Evolutionary conservation across 2,113 vertebrate genomes (phyloP).

Genomic region (Elephas maximus): DNA sequence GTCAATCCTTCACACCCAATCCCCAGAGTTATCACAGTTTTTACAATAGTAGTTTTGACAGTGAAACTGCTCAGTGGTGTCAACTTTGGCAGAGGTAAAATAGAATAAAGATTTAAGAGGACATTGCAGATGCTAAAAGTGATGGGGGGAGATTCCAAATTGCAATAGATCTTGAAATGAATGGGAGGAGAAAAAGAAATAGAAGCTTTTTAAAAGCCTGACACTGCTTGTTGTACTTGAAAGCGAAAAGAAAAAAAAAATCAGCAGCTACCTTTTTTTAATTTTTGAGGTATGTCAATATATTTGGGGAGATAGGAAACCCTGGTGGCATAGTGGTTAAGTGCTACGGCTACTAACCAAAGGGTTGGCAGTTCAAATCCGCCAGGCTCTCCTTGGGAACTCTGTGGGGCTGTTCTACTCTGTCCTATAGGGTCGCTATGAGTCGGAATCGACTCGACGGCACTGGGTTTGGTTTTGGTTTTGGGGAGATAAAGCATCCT

Average conservation of each 20-base stretch:
- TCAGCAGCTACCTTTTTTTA: background rate
- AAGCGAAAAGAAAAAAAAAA: background rate
- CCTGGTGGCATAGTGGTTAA: no score
- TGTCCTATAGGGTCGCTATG: no score
- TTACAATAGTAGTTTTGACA: conserved; percentile 34
- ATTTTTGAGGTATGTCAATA: background rate
- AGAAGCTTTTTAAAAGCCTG: background rate
- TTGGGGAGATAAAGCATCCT: background rate
- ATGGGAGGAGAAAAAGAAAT: background rate
- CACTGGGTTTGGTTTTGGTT: background rate
- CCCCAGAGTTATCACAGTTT: background rate
- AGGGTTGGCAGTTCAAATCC: no score
- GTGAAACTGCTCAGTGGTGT: background rate
- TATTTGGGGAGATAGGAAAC: background rate
- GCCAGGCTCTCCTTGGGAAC: no score
- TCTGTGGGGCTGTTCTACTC: no score
- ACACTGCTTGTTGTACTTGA: background rate
- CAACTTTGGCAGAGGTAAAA: background rate
- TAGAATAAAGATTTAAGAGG: conserved; percentile 52
- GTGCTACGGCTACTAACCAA: no score
- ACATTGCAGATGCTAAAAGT: conserved; percentile 6
- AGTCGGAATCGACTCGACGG: no score
- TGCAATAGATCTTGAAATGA: background rate
- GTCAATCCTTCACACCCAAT: background rate
- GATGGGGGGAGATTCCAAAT: background rate